Base-by-base conservation (phyloP, 2,113 vertebrate genomes). In the Abramis brama region DNA sequence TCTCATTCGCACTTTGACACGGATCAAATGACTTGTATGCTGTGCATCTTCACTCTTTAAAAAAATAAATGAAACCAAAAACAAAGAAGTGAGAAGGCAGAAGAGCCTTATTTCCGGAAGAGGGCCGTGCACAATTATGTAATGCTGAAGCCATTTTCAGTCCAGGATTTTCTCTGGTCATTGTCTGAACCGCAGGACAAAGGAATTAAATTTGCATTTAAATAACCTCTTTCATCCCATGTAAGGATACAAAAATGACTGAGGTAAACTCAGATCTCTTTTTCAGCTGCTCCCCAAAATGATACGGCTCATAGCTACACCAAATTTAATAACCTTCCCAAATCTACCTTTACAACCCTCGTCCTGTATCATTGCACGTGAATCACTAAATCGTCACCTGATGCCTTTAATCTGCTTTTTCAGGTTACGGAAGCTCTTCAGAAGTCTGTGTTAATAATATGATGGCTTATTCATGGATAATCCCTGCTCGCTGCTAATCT, bases 151-250 rank as follows among this genome's bases (percentile, higher is more conserved):
- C 85, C 23, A 71, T 85, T 85, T 77, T 79, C 57, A 43, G 36
- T 50, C 25, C 47, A n/a, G 2, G 59, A 70, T 78, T 83, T 70
- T 25, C 50, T 68, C 77, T 36, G 27, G 30, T 86, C 30, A 55
- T 81, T 25, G 50, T 68, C 52, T 73, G 59, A 71, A 86, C 15
- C 33, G 59, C 83, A 74, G 82, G 81, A 73, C 57, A 82, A 89
- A 73, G 19, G 17, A 86, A 73, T 60, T 50, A 77, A 52, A 84
- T 81, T 86, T 81, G 70, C 83, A 84, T 82, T 85, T 85, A 75
- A 81, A 78, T 84, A 75, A 84, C 80, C 76, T 76, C 85, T 88
- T 83, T 84, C 76, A 83, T 86, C 83, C 68, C 68, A 12, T 45
- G 25, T 64, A 84, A 76, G 78, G 75, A 83, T 52, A 75, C 70